phyloP scores from a whole-genome alignment of 2,113 vertebrate genomes.

The Bubo blakistoni region DNA sequence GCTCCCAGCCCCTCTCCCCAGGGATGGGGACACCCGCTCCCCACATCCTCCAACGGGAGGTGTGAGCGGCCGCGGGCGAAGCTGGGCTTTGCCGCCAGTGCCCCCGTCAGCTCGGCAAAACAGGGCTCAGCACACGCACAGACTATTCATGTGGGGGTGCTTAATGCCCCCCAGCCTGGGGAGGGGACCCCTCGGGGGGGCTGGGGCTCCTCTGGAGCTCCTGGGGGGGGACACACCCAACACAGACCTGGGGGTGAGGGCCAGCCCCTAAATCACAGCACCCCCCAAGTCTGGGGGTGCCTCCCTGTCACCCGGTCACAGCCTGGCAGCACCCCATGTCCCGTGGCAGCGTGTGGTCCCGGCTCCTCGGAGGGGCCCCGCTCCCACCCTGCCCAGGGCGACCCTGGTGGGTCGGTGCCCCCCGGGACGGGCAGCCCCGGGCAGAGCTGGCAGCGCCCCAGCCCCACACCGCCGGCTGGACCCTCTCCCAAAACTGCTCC shows the following conservation, averaged over 20 bases:
- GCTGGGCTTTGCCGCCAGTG: background rate
- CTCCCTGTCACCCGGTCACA: background rate
- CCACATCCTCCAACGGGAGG: background rate
- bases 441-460: background rate
- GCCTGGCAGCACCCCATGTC: background rate
- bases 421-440: background rate
- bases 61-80: fast-evolving
- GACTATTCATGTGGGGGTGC: background rate
- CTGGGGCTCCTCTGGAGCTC: background rate
- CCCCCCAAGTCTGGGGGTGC: background rate
- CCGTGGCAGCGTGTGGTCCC: background rate
- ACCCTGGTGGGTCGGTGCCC: background rate
- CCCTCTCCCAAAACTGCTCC: background rate
- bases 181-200: background rate
- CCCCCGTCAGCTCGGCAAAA: background rate
- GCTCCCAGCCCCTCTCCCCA: background rate
- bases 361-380: background rate
- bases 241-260: background rate
- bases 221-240: background rate
- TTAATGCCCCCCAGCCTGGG: no score
- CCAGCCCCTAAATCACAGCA: background rate
- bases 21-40: background rate
- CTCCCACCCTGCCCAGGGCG: no score
- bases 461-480: background rate
- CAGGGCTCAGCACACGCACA: background rate